A percentile compares a stretch with the other conserved stretches of the same genome.
These are phyloP conservation scores for Piscicola geometra DNA, from an alignment of 2,888 invertebrate species.

Conservation along the genomic window DNA sequence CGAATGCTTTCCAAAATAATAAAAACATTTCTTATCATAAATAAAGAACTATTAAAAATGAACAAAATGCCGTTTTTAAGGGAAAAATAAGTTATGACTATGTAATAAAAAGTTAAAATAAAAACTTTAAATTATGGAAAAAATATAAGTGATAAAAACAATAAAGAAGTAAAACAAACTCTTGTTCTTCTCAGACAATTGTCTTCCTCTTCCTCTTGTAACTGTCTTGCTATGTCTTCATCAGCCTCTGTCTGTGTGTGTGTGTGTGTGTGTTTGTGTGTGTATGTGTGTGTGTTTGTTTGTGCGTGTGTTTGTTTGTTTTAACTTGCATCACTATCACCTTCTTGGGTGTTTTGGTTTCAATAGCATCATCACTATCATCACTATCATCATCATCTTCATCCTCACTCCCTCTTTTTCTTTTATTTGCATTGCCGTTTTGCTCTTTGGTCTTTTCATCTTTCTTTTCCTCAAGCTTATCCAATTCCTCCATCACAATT, in stretches of 20 bases:
- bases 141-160: no score
- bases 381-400: slow-evolving; percentile 48
- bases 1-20: slow-evolving; percentile 28
- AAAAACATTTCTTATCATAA: no score
- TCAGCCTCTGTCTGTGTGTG: slow-evolving; percentile 43
- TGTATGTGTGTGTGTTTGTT: background rate
- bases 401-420: slow-evolving; percentile 7
- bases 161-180: no score
- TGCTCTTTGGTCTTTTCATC: slow-evolving; percentile 39
- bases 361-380: slow-evolving; percentile 38
- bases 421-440: slow-evolving; percentile 27
- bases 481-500: slow-evolving; percentile 47
- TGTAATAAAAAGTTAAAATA: no score
- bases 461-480: slow-evolving; percentile 12
- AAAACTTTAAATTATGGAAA: no score
- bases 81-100: no score
- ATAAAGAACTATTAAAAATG: no score
- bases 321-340: background rate
- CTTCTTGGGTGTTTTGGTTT: background rate
- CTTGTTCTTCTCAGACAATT: slow-evolving; percentile 35
- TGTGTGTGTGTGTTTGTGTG: background rate
- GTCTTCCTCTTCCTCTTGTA: slow-evolving; percentile 46
- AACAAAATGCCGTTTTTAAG: no score
- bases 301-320: background rate
- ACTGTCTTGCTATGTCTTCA: slow-evolving; percentile 49